phyloP scores from a whole-genome alignment of 2,888 invertebrate species.

The Sminthurides aquaticus region DNA sequence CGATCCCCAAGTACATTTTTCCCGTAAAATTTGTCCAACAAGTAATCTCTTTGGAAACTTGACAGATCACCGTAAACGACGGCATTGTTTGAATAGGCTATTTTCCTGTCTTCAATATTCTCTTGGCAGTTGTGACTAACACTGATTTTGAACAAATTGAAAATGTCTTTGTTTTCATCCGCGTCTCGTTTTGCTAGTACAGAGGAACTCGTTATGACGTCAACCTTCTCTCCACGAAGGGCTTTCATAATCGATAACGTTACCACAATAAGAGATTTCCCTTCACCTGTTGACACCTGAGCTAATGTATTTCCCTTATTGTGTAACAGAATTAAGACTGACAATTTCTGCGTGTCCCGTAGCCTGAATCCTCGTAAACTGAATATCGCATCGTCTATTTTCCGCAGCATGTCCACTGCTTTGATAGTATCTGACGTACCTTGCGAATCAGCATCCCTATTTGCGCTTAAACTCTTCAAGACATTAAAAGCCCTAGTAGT shows the following conservation, averaged over 20 bases:
- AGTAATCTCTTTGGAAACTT: conserved; percentile 45
- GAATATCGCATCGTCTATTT: conserved; percentile 34
- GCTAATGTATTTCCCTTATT: conserved; percentile 40
- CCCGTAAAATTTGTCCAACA: conserved; percentile 45
- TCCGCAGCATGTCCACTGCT: conserved; percentile 9
- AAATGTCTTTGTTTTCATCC: conserved; percentile 37
- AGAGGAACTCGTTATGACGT: conserved; percentile 46
- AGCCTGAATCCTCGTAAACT: conserved; percentile 33
- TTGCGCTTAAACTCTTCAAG: too few relatives aligned
- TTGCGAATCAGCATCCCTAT: too few relatives aligned
- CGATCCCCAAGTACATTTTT: conserved; percentile 45
- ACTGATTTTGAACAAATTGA: conserved; percentile 43
- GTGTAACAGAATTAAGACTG: conserved; percentile 39
- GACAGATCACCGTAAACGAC: conserved; percentile 46
- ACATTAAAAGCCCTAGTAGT: too few relatives aligned
- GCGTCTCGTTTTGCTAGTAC: conserved; percentile 45
- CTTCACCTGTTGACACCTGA: conserved; percentile 48
- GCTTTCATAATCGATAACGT: conserved; percentile 44
- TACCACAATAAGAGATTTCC: conserved; percentile 46
- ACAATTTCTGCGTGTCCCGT: conserved; percentile 43
- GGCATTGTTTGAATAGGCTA: conserved; percentile 39
- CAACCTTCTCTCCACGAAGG: conserved; percentile 43
- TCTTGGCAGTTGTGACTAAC: conserved; percentile 44
- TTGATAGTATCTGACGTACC: too few relatives aligned
- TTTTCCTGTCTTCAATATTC: conserved; percentile 40